Evolutionary conservation across 1,140 invertebrate species (phyloP), one percentile per base, ranked within the genome.

Genomic region (Mya arenaria): DNA sequence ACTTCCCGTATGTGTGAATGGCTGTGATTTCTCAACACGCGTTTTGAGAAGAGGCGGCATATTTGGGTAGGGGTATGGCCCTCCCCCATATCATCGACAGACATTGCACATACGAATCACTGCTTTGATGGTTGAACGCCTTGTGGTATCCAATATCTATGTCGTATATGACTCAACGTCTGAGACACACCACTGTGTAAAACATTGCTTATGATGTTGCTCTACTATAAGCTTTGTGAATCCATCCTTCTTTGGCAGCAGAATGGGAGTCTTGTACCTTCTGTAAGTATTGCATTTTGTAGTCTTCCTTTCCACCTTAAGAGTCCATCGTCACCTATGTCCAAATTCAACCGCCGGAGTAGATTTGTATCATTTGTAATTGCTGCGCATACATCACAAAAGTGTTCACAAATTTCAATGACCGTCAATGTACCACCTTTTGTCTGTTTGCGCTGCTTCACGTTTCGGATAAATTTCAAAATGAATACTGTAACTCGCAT

Each of bases 131-230:
- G 23, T n/a, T 63, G 25, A 56, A 62, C 4, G 36, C 77, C 77
- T 36, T 41, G 32, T 1, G 48, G 77, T 39, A 69, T 68, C 65
- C 63, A 80, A 28, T 30, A 80, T 37, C 32, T 10, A 3, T 80
- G 78, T 69, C 65, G 34, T 25, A 80, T 52, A 32, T 69, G 2
- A 34, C 36, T 4, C 25, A 80, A 55, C 2, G 77, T 69, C 34
- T 80, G 77, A 2, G 65, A 39, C 19, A 69, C 36, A 5, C 77
- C 48, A 60, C 34, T 30, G 32, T 80, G 77, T 17, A n/a, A n/a
- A 80, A 30, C 52, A 60, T 10, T 5, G 55, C 44, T 15, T 44
- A 41, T 15, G 68, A 65, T 37, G 30, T 32, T 10, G n/a, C 60
- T 5, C 44, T 4, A n/a, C 44, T 44, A 17, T 72, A 30, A 8